Evolutionary conservation across 2,113 vertebrate species (phyloP).

Genomic region (Poecile atricapillus): DNA sequence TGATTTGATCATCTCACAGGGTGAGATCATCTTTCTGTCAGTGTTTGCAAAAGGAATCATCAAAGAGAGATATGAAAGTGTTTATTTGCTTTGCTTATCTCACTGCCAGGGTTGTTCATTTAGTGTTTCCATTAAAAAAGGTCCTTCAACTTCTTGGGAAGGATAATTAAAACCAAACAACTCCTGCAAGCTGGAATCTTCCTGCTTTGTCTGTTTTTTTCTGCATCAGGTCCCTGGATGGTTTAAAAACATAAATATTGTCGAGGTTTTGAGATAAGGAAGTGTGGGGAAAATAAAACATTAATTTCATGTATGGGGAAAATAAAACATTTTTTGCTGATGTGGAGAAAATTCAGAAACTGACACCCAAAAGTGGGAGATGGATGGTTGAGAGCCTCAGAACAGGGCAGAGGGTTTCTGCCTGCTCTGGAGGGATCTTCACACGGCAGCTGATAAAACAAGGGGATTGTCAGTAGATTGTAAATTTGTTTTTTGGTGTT

Average conservation of each 20-base stretch:
- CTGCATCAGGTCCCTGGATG: not conserved
- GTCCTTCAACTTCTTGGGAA: not conserved
- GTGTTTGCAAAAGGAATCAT: not conserved
- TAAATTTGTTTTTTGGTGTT: not conserved
- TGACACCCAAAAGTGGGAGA: fast-evolving
- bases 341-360: not conserved
- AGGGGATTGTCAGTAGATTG: not conserved
- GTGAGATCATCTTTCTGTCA: not conserved
- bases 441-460: not conserved
- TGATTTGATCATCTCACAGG: not conserved
- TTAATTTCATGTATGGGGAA: fast-evolving
- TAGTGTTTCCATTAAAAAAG: not conserved
- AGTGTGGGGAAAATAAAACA: not conserved
- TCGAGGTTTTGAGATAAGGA: not conserved
- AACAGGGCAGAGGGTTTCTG: not conserved
- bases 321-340: not conserved
- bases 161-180: conserved; percentile 27
- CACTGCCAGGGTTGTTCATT: not conserved
- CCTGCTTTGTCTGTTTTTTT: not conserved
- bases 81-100: conserved; percentile 42
- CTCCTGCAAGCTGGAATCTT: not conserved
- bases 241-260: not conserved
- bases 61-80: not conserved
- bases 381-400: not conserved
- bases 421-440: not conserved